Evolutionary conservation across 2,888 invertebrate genomes (phyloP), one percentile per base, ranked within the genome.

Genomic region (Pandemis cinnamomeana): DNA sequence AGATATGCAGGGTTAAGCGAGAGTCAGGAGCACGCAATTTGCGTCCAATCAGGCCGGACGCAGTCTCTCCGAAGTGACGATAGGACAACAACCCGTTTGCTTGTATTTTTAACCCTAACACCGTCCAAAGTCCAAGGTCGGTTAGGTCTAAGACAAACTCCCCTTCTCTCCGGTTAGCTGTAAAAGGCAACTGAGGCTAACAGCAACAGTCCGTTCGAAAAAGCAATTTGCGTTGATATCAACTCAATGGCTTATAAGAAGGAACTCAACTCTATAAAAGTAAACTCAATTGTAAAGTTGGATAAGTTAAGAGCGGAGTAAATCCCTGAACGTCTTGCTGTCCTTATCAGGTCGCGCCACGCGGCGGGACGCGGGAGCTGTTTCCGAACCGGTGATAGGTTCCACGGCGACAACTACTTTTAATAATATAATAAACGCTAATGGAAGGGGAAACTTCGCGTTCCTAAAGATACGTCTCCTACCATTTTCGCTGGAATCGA

Each of bases 381-480:
- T 53, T 60, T 70, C 73, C 60, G 66, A 46, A 69, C 60, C 44
- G 55, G 73, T 62, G 51, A 69, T 66, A 44, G 69, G 64, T 73
- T 68, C 60, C 64, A 41, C 55, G 20, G 53, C 53, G 68, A 58
- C 72, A 72, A 68, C 58, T 72, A 69, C 68, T 72, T 72, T 67
- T 64, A 63, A 69, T 72, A 72, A 63, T 72, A 62, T 64, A 63
- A 69, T 72, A 72, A 63, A 46, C 66, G 46, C 63, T 69, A 69
- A 72, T 69, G 68, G 64, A 72, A 72, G 62, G 63, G 68, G 67
- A 68, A 62, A 62, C 36, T 60, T 67, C n/a, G 5, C 42, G 2
- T 46, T 41, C 44, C 13, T 48, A 41, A 8, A 20, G 20, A 20
- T 20, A n/a, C n/a, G 42, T 46, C 46, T 44, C 62, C 11, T 41